Percentiles rank a stretch among this genome's conserved stretches.
phyloP scores from a whole-genome alignment of 2,113 vertebrate species.

The Struthio camelus region DNA sequence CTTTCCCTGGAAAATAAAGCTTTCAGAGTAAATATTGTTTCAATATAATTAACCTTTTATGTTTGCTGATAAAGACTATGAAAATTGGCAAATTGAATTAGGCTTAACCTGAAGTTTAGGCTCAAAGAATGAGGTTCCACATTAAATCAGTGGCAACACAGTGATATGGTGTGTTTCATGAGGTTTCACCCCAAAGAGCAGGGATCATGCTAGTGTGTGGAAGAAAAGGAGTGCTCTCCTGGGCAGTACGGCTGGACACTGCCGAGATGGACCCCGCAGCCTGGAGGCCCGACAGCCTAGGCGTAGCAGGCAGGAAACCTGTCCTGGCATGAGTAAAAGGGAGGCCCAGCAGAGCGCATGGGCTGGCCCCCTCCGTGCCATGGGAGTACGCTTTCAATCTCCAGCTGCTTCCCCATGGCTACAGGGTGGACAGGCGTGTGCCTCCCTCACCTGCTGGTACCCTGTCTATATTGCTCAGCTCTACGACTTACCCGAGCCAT shows the following conservation, averaged over 20 bases:
- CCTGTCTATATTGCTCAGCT: not conserved
- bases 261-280: no score
- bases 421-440: fast-evolving
- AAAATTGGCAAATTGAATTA: not conserved
- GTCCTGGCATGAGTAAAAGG: no score
- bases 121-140: not conserved
- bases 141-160: not conserved
- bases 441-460: not conserved
- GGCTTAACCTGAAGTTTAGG: not conserved
- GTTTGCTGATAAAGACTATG: not conserved
- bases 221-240: not conserved
- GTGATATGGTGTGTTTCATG: not conserved
- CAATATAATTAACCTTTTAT: not conserved
- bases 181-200: not conserved
- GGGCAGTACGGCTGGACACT: not conserved
- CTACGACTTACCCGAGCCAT: not conserved
- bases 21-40: not conserved
- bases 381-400: no score
- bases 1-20: not conserved
- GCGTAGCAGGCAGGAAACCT: no score
- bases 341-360: no score
- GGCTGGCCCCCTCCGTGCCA: no score
- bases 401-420: not conserved
- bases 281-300: no score
- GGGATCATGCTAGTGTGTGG: not conserved